Conservation (phyloP, 2,888 invertebrate genomes). For the Hypercompe scribonia region DNA sequence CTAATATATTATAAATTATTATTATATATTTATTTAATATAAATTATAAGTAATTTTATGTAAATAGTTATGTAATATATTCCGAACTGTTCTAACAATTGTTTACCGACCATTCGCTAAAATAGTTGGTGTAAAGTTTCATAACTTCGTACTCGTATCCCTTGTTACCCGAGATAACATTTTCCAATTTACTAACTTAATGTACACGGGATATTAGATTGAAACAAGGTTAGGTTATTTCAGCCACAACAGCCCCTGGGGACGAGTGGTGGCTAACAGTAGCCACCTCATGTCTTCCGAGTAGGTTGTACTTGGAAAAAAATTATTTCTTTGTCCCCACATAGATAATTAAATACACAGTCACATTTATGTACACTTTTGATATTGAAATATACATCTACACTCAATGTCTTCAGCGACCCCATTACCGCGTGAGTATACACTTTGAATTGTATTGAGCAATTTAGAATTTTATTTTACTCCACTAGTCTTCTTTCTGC, state of each 20-base stretch:
- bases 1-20: no score
- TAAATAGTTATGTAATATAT: not conserved
- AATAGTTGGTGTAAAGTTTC: not conserved
- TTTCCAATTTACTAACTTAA: conserved; percentile 21
- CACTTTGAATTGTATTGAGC: not conserved
- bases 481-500: not conserved
- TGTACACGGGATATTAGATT: conserved; percentile 30
- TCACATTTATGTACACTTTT: not conserved
- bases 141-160: not conserved
- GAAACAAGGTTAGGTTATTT: conserved; percentile 40
- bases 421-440: not conserved
- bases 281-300: not conserved
- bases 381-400: not conserved
- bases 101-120: not conserved
- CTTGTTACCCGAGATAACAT: conserved; percentile 5
- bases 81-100: not conserved
- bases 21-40: no score
- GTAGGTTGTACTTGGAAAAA: not conserved
- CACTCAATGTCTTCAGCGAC: not conserved
- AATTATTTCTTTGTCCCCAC: not conserved
- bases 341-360: not conserved
- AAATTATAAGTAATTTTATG: no score
- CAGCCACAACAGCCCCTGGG: conserved; percentile 22
- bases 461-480: conserved; percentile 11
- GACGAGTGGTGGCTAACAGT: not conserved